Evolutionary conservation across 2,888 invertebrate genomes (phyloP).

Genomic region (Drosophila meridionalis): DNA sequence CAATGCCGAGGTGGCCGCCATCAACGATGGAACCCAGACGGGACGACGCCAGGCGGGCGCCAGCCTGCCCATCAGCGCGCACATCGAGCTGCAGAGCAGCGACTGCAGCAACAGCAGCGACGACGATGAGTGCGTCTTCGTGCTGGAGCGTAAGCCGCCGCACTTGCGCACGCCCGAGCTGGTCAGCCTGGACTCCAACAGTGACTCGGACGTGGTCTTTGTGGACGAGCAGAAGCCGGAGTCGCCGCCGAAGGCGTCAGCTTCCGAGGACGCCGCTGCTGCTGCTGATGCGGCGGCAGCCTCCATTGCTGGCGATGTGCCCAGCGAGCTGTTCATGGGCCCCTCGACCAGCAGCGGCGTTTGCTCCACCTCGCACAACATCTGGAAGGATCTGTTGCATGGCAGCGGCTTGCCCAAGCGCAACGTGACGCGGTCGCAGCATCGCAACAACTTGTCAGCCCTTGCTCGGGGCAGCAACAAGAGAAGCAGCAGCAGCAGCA

Average conservation of each 20-base stretch:
- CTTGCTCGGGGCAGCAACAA: background rate
- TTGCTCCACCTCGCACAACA: slow-evolving; percentile 69
- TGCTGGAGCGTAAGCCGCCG: slow-evolving; percentile 84
- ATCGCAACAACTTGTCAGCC: slow-evolving; percentile 10
- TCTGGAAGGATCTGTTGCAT: slow-evolving; percentile 58
- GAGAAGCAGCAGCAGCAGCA: slow-evolving; percentile 19
- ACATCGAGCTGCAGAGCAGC: slow-evolving; percentile 81
- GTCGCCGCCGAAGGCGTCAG: slow-evolving; percentile 16
- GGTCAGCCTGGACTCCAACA: slow-evolving; percentile 83
- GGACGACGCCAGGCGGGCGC: slow-evolving; percentile 61
- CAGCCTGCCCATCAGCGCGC: slow-evolving; percentile 71
- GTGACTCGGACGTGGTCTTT: slow-evolving; percentile 85
- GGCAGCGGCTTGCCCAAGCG: slow-evolving; percentile 47
- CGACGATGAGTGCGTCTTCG: slow-evolving; percentile 84
- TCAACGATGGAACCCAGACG: slow-evolving; percentile 50
- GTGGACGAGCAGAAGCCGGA: slow-evolving; percentile 70
- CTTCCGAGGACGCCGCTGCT: slow-evolving; percentile 1
- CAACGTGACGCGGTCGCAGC: slow-evolving; percentile 24
- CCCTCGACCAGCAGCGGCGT: slow-evolving; percentile 82
- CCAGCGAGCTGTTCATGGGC: slow-evolving; percentile 75
- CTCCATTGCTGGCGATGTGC: slow-evolving; percentile 1
- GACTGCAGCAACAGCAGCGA: slow-evolving; percentile 59
- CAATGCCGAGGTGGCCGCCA: slow-evolving; percentile 75
- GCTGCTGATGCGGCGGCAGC: background rate
- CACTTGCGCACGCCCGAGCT: slow-evolving; percentile 85